Percentiles rank a stretch among this genome's conserved stretches.
These are phyloP conservation scores for Drosophila parvula DNA, from an alignment of 1,140 invertebrate species.

Conservation along the genomic window DNA sequence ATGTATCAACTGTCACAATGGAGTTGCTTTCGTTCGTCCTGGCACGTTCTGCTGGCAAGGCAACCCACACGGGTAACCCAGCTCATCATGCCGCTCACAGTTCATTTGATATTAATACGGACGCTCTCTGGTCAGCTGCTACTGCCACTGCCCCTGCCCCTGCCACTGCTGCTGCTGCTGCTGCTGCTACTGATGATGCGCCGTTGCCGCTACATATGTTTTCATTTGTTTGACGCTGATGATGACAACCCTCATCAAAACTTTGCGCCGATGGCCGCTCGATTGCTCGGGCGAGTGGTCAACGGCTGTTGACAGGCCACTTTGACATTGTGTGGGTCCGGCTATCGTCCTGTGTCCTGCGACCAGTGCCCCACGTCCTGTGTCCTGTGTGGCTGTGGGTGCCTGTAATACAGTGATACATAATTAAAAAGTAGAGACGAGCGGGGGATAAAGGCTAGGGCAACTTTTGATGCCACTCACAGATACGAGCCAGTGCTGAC, in stretches of 20 bases:
- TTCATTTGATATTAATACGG: constrained; percentile 81
- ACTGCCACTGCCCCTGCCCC: neutral
- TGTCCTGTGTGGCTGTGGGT: constrained; percentile 19
- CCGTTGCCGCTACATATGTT: constrained; percentile 75
- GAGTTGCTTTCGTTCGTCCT: constrained; percentile 21
- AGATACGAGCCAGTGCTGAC: constrained; percentile 12
- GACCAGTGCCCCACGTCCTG: constrained; percentile 14
- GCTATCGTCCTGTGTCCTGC: constrained; percentile 21
- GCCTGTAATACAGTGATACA: constrained; percentile 57
- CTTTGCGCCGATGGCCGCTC: constrained; percentile 72
- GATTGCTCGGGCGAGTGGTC: constrained; percentile 74
- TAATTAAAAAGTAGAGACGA: constrained; percentile 65
- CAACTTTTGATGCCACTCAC: constrained; percentile 66
- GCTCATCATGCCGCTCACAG: constrained; percentile 71
- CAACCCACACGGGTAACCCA: constrained; percentile 39
- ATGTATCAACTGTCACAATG: constrained; percentile 43
- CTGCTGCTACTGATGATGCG: constrained; percentile 11
- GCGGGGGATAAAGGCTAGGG: constrained; percentile 41
- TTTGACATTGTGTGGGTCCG: constrained; percentile 63
- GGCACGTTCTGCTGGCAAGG: constrained; percentile 35
- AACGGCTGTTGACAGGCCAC: constrained; percentile 76
- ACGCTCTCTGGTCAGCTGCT: constrained; percentile 50
- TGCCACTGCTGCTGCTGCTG: neutral
- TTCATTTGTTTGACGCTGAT: constrained; percentile 81
- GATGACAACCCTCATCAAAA: constrained; percentile 82